Conservation (phyloP, 2,888 invertebrate genomes). For the Pterostichus niger region DNA sequence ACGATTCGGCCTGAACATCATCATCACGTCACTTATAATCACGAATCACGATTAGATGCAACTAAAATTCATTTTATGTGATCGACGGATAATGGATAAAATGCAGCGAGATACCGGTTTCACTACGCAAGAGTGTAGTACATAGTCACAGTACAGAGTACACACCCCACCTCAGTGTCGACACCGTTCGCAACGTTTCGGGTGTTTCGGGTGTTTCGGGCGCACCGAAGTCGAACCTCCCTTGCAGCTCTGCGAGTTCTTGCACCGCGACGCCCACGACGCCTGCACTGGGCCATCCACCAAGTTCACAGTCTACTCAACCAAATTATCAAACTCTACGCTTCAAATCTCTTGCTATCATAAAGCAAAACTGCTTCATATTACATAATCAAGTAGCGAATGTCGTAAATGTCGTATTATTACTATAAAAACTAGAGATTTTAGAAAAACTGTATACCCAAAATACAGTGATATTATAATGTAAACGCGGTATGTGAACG, state of each 20-base stretch:
- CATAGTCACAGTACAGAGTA: neutral
- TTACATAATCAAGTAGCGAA: no score
- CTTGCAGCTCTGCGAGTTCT: slow-evolving; percentile 23
- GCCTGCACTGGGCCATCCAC: slow-evolving; percentile 20
- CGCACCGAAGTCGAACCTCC: slow-evolving; percentile 26
- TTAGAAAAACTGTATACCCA: no score
- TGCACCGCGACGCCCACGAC: neutral
- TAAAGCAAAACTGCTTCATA: neutral
- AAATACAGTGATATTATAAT: neutral
- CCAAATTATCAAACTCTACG: neutral
- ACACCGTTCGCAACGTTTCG: slow-evolving; percentile 63
- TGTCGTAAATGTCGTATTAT: no score
- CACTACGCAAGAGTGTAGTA: slow-evolving; percentile 58
- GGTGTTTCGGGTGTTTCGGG: slow-evolving; percentile 35
- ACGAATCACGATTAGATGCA: slow-evolving; percentile 9
- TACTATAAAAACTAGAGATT: no score
- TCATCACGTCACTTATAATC: slow-evolving; percentile 30
- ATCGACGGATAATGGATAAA: slow-evolving; percentile 55
- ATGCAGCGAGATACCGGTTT: slow-evolving; percentile 65
- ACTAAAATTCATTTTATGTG: slow-evolving; percentile 54
- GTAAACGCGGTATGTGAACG: slow-evolving; percentile 46
- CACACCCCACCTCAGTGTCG: slow-evolving; percentile 65
- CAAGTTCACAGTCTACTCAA: slow-evolving; percentile 9
- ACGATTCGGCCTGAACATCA: slow-evolving; percentile 34
- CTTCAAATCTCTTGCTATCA: no score